These are phyloP conservation scores for Nomada fucata DNA, from an alignment of 2,888 invertebrate genomes.

Conservation along the genomic window DNA sequence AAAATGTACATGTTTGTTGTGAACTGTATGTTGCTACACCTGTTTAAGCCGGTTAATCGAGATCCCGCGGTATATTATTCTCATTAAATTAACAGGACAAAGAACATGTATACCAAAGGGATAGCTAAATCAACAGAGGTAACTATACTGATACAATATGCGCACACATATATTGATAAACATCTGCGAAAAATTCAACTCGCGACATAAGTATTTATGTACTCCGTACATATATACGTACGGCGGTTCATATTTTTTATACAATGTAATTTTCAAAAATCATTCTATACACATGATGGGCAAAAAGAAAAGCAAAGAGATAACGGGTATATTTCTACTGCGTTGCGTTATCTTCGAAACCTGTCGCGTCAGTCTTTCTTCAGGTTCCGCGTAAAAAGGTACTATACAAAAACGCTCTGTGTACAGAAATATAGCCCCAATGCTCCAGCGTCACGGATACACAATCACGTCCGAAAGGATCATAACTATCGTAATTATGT, in stretches of 20 bases:
- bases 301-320: background rate
- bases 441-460: background rate
- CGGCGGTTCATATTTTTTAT: background rate
- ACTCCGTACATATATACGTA: background rate
- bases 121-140: background rate
- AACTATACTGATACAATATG: constrained; percentile 51
- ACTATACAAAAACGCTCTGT: constrained; percentile 20
- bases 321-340: background rate
- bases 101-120: background rate
- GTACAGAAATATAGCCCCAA: constrained; percentile 27
- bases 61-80: background rate
- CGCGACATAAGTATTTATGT: constrained; percentile 35
- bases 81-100: background rate
- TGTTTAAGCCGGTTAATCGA: background rate
- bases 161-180: constrained; percentile 58
- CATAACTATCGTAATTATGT: constrained; percentile 8
- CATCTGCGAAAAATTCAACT: constrained; percentile 60
- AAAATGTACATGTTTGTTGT: too few species aligned
- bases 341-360: background rate
- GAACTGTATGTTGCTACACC: too few species aligned
- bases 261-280: background rate
- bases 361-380: constrained; percentile 20
- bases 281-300: background rate
- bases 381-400: constrained; percentile 24
- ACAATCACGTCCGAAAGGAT: constrained; percentile 22